Evolutionary conservation across 2,888 invertebrate species (phyloP).

Genomic region (Hyppa rectilinea): DNA sequence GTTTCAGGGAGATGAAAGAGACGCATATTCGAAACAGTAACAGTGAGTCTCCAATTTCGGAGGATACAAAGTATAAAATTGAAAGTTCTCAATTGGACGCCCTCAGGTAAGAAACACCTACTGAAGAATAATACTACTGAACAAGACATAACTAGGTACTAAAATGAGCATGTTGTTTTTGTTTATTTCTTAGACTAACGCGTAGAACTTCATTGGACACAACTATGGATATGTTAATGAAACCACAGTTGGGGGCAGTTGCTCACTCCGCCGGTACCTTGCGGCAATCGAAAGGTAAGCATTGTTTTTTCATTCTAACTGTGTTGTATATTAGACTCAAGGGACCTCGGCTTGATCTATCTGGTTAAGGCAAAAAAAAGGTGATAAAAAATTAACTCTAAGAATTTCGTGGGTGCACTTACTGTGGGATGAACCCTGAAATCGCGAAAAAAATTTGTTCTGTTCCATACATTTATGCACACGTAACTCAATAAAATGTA

Average conservation of each 20-base stretch:
- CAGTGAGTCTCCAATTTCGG: conserved; percentile 71
- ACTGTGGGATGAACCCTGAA: too few species aligned
- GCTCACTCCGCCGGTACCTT: conserved; percentile 87
- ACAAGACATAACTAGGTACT: not conserved
- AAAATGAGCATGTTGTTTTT: conserved; percentile 9
- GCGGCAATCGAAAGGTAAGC: conserved; percentile 78
- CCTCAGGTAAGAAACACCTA: conserved; percentile 70
- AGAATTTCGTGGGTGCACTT: too few species aligned
- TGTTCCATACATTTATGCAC: too few species aligned
- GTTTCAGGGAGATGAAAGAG: conserved; percentile 86
- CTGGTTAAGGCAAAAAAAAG: not conserved
- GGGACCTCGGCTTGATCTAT: not conserved
- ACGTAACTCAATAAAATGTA: too few species aligned
- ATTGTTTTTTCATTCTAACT: too few species aligned
- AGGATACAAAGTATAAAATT: conserved; percentile 69
- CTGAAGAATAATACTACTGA: not conserved
- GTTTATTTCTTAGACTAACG: conserved; percentile 72
- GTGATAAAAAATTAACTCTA: too few species aligned
- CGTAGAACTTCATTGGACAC: conserved; percentile 85
- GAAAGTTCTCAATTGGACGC: conserved; percentile 73
- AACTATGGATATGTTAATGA: conserved; percentile 78
- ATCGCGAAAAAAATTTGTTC: too few species aligned
- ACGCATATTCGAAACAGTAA: conserved; percentile 80
- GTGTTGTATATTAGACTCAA: too few species aligned
- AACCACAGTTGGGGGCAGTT: conserved; percentile 75